A percentile compares a stretch with the other conserved stretches of the same genome.
Conservation (phyloP, 1,140 invertebrate species). For the Tribolium castaneum region DNA sequence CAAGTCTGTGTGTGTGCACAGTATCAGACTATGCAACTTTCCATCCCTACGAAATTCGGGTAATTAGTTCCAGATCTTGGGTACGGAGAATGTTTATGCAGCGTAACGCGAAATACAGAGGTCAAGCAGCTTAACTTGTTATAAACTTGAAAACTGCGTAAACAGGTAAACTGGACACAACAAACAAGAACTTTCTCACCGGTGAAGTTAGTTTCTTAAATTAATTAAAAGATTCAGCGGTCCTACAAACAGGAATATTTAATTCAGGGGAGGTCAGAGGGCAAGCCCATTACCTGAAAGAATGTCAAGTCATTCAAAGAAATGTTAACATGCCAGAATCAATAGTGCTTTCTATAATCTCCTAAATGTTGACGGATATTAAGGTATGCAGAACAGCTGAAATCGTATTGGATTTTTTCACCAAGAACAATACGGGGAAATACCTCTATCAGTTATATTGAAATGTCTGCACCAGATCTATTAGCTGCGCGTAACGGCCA, state of each 20-base stretch:
- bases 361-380: conserved; percentile 28
- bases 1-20: background rate
- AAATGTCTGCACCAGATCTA: conserved; percentile 39
- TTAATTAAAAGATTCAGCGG: conserved; percentile 31
- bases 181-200: conserved; percentile 21
- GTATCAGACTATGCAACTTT: background rate
- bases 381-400: conserved; percentile 25
- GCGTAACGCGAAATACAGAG: conserved; percentile 34
- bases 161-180: conserved; percentile 28
- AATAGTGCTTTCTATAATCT: background rate
- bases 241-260: conserved; percentile 9
- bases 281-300: background rate
- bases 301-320: conserved; percentile 26
- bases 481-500: conserved; percentile 38
- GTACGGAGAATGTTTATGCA: conserved; percentile 38
- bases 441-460: conserved; percentile 42
- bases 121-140: conserved; percentile 38
- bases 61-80: conserved; percentile 41
- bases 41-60: conserved; percentile 14
- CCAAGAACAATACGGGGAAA: conserved; percentile 31
- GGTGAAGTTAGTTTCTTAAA: conserved; percentile 15
- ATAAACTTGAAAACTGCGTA: conserved; percentile 27
- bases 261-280: background rate
- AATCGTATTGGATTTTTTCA: conserved; percentile 5
- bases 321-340: conserved; percentile 1